Conservation (phyloP, 53 echinoderm and acorn worm genomes). For the Patiria pectinifera region DNA sequence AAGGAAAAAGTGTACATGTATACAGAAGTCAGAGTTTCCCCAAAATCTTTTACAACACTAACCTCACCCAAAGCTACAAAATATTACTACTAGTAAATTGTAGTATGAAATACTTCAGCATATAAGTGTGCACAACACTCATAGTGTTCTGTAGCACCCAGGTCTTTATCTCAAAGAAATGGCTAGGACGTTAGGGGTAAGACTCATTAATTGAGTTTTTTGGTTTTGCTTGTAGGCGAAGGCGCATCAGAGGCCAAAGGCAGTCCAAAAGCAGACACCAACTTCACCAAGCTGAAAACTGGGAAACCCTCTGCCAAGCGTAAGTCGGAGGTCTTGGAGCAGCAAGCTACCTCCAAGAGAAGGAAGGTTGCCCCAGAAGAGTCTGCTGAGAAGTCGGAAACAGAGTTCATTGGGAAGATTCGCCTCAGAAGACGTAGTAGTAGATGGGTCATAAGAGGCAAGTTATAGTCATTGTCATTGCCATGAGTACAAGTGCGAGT, state of each 20-base stretch:
- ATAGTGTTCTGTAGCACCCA: no score
- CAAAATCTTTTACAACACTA: background rate
- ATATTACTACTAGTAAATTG: no score
- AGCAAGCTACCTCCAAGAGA: constrained; percentile 44
- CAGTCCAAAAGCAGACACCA: background rate
- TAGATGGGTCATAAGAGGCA: constrained; percentile 58
- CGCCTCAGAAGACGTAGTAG: constrained; percentile 31
- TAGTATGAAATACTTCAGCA: no score
- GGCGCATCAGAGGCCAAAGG: background rate
- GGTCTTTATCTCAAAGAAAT: no score
- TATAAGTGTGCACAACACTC: no score
- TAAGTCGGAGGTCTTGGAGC: constrained; percentile 53
- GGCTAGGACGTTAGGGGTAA: no score
- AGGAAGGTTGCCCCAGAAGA: constrained; percentile 26
- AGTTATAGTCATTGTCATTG: background rate
- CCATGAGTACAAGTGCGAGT: no score
- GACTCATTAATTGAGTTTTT: background rate
- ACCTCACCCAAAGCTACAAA: no score
- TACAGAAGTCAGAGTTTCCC: background rate
- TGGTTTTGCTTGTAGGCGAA: background rate
- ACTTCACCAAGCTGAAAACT: constrained; percentile 52
- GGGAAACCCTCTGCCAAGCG: constrained; percentile 45
- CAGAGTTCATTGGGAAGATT: constrained; percentile 1
- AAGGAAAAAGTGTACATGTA: no score
- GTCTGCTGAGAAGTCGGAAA: constrained; percentile 13